Conservation (phyloP, 1,140 invertebrate species). For the Sminthurides bifidus region DNA sequence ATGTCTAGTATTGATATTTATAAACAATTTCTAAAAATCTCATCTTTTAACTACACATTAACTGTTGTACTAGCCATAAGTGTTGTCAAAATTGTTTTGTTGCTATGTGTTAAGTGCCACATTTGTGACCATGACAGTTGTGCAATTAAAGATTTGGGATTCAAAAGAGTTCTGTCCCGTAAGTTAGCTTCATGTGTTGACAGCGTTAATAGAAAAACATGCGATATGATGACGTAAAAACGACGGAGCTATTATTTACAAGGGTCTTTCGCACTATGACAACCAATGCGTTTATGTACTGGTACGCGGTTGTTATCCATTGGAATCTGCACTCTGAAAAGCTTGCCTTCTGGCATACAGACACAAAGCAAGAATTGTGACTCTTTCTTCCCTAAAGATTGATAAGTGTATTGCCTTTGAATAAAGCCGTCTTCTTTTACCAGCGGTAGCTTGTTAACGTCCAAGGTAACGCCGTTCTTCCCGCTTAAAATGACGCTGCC, state of each 20-base stretch:
- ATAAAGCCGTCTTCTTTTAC: slow-evolving; percentile 40
- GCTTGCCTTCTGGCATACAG: slow-evolving; percentile 70
- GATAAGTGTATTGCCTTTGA: slow-evolving; percentile 33
- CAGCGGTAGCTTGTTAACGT: slow-evolving; percentile 59
- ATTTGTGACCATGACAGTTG: no score
- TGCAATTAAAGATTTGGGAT: no score
- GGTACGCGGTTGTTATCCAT: slow-evolving; percentile 26
- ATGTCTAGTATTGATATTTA: no score
- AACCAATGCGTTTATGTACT: slow-evolving; percentile 16
- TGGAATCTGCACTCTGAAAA: slow-evolving; percentile 60
- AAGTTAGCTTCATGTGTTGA: no score
- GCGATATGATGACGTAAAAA: no score
- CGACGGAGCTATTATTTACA: slow-evolving; percentile 16
- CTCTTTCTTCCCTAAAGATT: slow-evolving; percentile 34
- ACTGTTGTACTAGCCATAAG: no score
- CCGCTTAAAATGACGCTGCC: slow-evolving; percentile 59
- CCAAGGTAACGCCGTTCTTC: slow-evolving; percentile 55
- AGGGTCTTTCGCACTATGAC: slow-evolving; percentile 17
- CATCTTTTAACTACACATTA: no score
- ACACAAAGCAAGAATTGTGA: slow-evolving; percentile 71
- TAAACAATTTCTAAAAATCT: no score
- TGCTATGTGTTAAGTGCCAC: no score
- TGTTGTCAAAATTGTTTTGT: no score
- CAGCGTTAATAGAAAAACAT: no score
- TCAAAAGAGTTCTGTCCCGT: no score